These are phyloP conservation scores for Melanchra persicariae DNA, from an alignment of 2,888 invertebrate genomes.

Conservation along the genomic window DNA sequence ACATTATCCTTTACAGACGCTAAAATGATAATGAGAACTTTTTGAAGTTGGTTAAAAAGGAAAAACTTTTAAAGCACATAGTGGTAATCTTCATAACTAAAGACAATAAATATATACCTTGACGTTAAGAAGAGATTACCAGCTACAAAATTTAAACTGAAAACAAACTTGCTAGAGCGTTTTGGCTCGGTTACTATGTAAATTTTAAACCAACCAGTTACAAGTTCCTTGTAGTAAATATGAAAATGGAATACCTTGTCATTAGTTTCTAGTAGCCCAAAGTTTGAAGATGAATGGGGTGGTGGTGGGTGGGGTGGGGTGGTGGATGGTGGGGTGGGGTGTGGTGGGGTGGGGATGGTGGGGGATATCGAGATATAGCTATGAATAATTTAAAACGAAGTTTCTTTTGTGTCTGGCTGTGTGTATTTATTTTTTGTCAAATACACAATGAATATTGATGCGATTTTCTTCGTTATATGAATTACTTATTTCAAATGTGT, in stretches of 20 bases:
- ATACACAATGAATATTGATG: background rate
- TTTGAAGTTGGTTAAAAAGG: no score
- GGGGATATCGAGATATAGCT: no score
- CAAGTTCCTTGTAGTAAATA: constrained; percentile 28
- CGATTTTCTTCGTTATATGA: background rate
- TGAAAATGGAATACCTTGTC: constrained; percentile 28
- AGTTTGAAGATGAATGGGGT: constrained; percentile 21
- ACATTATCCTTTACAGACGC: background rate
- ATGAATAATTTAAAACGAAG: background rate
- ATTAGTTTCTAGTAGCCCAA: constrained; percentile 11
- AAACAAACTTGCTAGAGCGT: constrained; percentile 52
- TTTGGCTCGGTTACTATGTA: constrained; percentile 45
- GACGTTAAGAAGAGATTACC: constrained; percentile 22
- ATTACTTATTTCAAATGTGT: no score
- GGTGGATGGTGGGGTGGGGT: no score
- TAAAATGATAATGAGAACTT: background rate
- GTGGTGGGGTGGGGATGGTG: no score
- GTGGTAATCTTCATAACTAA: background rate
- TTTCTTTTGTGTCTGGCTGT: background rate
- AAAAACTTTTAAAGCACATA: background rate
- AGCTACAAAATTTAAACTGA: constrained; percentile 37
- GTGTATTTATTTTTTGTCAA: background rate
- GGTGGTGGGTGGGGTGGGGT: no score
- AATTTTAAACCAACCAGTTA: constrained; percentile 45
- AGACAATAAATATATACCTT: constrained; percentile 17